Conservation (phyloP, 2,888 invertebrate species). For the Mantis religiosa region DNA sequence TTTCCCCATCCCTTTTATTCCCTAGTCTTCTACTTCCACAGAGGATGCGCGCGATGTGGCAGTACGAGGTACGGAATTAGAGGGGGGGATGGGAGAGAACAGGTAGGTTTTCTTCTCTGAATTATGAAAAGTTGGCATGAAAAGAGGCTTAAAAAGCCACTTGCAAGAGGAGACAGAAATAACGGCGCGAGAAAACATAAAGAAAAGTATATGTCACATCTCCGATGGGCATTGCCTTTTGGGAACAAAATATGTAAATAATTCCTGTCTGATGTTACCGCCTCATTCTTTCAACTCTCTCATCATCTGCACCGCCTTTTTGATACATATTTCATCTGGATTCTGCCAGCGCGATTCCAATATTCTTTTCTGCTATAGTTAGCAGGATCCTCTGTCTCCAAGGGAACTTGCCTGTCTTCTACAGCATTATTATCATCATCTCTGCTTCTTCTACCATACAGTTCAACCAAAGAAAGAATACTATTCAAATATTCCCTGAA, state of each 20-base stretch:
- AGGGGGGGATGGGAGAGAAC: not conserved
- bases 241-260: not conserved
- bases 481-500: not conserved
- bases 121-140: not conserved
- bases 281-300: not conserved
- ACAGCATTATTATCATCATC: not conserved
- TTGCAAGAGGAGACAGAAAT: not conserved
- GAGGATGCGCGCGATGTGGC: not conserved
- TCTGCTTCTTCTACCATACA: not conserved
- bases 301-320: not conserved
- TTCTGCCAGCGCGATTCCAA: not conserved
- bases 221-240: not conserved
- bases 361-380: not conserved
- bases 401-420: not conserved
- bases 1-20: not conserved
- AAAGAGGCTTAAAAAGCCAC: not conserved
- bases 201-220: not conserved
- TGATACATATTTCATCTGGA: not conserved
- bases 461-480: not conserved
- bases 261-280: not conserved
- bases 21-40: not conserved
- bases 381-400: not conserved
- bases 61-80: not conserved
- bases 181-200: not conserved
- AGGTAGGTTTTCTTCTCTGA: not conserved